phyloP scores from a whole-genome alignment of 2,888 invertebrate species.

The Cryptocephalus primarius region DNA sequence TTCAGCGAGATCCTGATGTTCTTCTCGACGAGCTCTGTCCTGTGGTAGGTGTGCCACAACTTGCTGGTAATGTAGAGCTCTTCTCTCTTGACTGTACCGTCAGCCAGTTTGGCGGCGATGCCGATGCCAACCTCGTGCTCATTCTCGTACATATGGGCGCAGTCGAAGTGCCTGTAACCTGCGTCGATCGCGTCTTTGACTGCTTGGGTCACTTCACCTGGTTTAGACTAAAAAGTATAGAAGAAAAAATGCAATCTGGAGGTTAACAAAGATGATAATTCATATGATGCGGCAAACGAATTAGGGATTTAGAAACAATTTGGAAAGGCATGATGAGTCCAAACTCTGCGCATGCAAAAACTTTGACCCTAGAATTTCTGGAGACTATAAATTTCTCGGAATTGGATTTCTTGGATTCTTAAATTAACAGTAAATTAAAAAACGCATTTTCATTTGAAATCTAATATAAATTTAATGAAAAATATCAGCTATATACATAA shows the following conservation, averaged over 20 bases:
- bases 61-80: conserved; percentile 62
- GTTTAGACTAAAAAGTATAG: conserved; percentile 45
- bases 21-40: conserved; percentile 44
- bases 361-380: too few species aligned
- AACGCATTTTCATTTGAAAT: too few species aligned
- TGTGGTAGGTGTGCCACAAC: conserved; percentile 85
- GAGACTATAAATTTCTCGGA: too few species aligned
- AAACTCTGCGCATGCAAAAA: too few species aligned
- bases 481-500: too few species aligned
- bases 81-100: conserved; percentile 48
- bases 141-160: conserved; percentile 58
- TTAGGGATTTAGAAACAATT: too few species aligned
- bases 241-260: background rate
- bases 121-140: conserved; percentile 56
- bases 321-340: too few species aligned
- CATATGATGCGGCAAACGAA: too few species aligned
- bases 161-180: conserved; percentile 70
- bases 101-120: conserved; percentile 14
- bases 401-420: too few species aligned
- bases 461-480: too few species aligned
- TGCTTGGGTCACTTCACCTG: conserved; percentile 53
- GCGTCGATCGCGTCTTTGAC: conserved; percentile 61
- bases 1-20: conserved; percentile 35
- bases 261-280: too few species aligned
- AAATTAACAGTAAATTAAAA: too few species aligned